Evolutionary conservation across 1,140 invertebrate species (phyloP), one percentile per base, ranked within the genome.

Genomic region (Trachelipus rathkii): DNA sequence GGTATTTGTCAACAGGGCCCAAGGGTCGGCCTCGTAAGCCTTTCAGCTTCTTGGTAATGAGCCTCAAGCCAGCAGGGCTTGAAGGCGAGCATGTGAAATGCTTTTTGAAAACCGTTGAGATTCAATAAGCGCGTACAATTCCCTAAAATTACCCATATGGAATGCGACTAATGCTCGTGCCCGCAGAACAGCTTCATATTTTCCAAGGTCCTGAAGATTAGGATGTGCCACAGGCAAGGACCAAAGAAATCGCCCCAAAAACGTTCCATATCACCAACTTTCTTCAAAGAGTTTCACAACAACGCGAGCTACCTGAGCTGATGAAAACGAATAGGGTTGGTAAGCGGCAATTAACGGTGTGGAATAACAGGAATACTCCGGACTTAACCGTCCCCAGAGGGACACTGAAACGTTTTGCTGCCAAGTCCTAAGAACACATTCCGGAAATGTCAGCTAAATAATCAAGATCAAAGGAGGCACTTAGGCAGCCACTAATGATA

Each of bases 211-310:
- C 74, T 81, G 75, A 81, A 96, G 94, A 84, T 96, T 95, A 0
- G 94, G 94, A 86, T 96, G 93, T 0, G 95, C 91, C 53, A 97
- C 92, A 0, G 94, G 95, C 68, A 99, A 87, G 15, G 95, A 97
- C 96, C 96, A 99, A 21, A 99, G 89, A 87, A 99, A 99, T 67
- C 95, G 87, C 2, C 94, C 95, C 67, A 99, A 88, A 67, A 88
- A 67, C 96, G 87, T 84, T 99, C 97, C 82, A 99, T 96, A 86
- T 99, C 96, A 10, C 96, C 96, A n/a, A 83, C 92, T 94, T 84
- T 99, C 97, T 85, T 99, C 97, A n/a, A n/a, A 99, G 88, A 13
- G 95, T 97, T 85, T 99, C 96, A 87, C 97, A 99, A 98, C 96
- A 83, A 96, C 95, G n/a, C n/a, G n/a, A 11, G 96, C 95, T 74